Conservation (phyloP, 1,140 invertebrate species). For the Pseudomyrmex cubaensis region DNA sequence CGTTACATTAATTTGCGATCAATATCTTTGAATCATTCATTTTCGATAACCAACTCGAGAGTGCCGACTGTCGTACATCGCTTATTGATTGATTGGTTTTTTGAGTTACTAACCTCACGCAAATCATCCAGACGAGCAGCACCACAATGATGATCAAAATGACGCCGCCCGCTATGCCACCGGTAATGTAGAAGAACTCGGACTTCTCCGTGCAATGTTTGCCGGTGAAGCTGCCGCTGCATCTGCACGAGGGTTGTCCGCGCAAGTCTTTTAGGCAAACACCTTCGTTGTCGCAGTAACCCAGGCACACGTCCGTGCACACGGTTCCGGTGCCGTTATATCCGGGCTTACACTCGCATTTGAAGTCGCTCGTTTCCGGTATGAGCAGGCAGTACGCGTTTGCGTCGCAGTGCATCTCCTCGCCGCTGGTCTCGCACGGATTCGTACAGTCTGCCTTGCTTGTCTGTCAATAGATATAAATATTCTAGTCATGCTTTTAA, state of each 20-base stretch:
- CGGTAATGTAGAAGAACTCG: constrained; percentile 97
- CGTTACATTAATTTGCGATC: not conserved
- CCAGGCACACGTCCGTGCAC: constrained; percentile 94
- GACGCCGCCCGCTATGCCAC: constrained; percentile 95
- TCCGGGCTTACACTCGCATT: constrained; percentile 97
- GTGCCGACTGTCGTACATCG: not conserved
- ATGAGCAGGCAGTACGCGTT: constrained; percentile 96
- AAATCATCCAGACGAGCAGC: constrained; percentile 98
- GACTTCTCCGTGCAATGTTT: constrained; percentile 95
- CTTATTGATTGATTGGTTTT: constrained; percentile 1
- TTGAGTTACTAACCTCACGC: constrained; percentile 89
- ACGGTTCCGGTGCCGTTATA: constrained; percentile 95
- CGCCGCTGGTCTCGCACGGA: constrained; percentile 94
- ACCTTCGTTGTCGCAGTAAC: constrained; percentile 96
- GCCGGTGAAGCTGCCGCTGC: constrained; percentile 96
- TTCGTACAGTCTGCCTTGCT: constrained; percentile 95
- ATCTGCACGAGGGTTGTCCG: constrained; percentile 94
- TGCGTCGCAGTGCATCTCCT: constrained; percentile 93
- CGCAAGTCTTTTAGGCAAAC: constrained; percentile 94
- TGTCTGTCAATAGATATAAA: constrained; percentile 83
- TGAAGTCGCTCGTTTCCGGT: constrained; percentile 93
- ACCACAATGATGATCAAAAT: constrained; percentile 96
- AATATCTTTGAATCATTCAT: not conserved
- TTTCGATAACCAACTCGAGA: not conserved
- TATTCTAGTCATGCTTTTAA: not conserved